Base-by-base conservation (phyloP, 2,113 vertebrate genomes). In the Rallus limicola region DNA sequence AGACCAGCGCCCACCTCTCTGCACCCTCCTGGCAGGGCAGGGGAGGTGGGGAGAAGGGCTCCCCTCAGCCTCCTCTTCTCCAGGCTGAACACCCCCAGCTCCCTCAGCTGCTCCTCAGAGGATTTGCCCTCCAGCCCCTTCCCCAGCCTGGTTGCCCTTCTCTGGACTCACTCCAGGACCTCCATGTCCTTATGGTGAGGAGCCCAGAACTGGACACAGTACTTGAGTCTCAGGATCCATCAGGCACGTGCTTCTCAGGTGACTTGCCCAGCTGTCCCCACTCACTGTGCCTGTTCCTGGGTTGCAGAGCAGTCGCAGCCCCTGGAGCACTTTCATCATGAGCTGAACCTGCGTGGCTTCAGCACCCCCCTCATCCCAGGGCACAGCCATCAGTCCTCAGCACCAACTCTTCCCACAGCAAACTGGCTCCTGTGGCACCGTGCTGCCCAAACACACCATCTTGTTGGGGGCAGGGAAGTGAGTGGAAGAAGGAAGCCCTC, bases 231-330 rank as follows among this genome's bases (percentile, higher is more conserved):
- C 52, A 3, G 2, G n/a, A 20, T 16, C 56, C 46, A 2, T 0
- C 3, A 3, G 56, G 31, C 33, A 12, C 0, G 1, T n/a, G 40
- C 34, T 60, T 21, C 80, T 74, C 20, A 9, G 70, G 46, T 17
- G 55, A 8, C 55, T 42, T 5, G 71, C 59, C 63, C 53, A 5
- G 12, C 17, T 87, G 67, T 74, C 40, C 89, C 69, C 36, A 11
- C 5, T 2, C 2, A 1, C 29, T 1, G 2, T 1, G 48, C 58
- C 29, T 1, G 2, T 1, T 36, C 53, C 29, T 3, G 48, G 62
- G 5, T 29, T 5, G 48, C 11, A 0, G 77, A 50, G 88, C 56
- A 13, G 4, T 6, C 63, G 10, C 63, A 9, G 62, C 0, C 0
- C 64, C 62, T 0, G 52, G 31, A 29, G 68, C 0, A 15, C 40